A percentile compares a stretch with the other conserved stretches of the same genome.
These are phyloP conservation scores for Sympetrum striolatum DNA, from an alignment of 2,888 invertebrate species.

Conservation along the genomic window DNA sequence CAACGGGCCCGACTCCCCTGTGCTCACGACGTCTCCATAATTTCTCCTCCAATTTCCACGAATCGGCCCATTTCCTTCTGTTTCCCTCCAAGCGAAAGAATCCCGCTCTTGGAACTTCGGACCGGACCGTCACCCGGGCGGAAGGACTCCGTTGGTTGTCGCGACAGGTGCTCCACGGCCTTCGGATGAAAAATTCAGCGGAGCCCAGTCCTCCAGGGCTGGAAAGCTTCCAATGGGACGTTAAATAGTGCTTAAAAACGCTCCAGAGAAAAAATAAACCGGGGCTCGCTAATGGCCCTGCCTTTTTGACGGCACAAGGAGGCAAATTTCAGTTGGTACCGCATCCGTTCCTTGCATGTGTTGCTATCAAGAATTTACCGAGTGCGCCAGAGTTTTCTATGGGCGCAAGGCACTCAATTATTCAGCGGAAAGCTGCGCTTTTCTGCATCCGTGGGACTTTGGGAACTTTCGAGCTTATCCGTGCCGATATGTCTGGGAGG, in stretches of 20 bases:
- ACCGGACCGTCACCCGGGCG: too few relatives aligned
- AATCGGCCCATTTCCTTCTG: too few relatives aligned
- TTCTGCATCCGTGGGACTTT: background rate
- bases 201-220: background rate
- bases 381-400: background rate
- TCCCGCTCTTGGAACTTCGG: too few relatives aligned
- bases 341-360: background rate
- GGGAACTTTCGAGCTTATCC: too few relatives aligned
- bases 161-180: background rate
- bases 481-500: too few relatives aligned
- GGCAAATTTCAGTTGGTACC: background rate
- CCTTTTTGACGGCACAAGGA: background rate
- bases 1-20: too few relatives aligned
- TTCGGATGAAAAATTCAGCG: background rate
- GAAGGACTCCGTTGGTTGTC: background rate
- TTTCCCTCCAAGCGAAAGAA: too few relatives aligned
- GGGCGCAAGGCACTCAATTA: background rate
- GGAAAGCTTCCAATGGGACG: background rate
- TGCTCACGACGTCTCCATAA: too few relatives aligned
- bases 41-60: too few relatives aligned
- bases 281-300: background rate
- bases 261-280: background rate
- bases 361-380: background rate
- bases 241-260: background rate
- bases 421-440: background rate